phyloP scores from a whole-genome alignment of 53 echinoderm and acorn worm species.

The Henricia sp. region DNA sequence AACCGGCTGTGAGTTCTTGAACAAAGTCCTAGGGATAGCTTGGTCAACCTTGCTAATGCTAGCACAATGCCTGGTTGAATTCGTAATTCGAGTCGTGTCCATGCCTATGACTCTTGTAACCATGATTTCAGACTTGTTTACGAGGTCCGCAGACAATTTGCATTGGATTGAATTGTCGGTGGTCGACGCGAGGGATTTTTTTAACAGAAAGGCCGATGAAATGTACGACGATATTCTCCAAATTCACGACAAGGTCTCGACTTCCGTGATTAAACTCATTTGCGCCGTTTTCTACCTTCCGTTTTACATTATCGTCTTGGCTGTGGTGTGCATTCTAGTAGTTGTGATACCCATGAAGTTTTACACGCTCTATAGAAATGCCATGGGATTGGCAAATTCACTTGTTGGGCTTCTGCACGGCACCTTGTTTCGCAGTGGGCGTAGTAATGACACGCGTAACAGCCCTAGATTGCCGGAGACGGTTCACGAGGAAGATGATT shows the following conservation, averaged over 20 bases:
- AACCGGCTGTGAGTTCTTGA: neutral
- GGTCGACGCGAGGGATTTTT: neutral
- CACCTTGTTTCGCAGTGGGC: constrained; percentile 18
- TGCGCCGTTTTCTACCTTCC: neutral
- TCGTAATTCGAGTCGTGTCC: neutral
- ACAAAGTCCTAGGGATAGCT: neutral
- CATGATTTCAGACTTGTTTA: neutral
- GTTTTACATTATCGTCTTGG: constrained; percentile 7
- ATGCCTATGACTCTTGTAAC: neutral
- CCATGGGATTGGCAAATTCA: constrained; percentile 30
- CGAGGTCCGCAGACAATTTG: neutral
- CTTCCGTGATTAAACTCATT: neutral
- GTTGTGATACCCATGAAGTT: constrained; percentile 6
- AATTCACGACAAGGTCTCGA: neutral
- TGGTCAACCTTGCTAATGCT: neutral
- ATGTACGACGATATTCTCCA: neutral
- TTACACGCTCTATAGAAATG: constrained; percentile 44
- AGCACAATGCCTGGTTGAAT: neutral
- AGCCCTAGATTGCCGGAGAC: neutral
- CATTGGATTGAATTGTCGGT: neutral
- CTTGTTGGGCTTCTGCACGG: constrained; percentile 31
- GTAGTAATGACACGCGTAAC: neutral
- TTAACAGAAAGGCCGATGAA: constrained; percentile 2
- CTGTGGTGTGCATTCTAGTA: neutral
- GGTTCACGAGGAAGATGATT: constrained; percentile 1